A percentile compares a stretch with the other conserved stretches of the same genome.
phyloP scores from a whole-genome alignment of 2,797 vertebrate species.

The Acrossocheilus wenchowensis region DNA sequence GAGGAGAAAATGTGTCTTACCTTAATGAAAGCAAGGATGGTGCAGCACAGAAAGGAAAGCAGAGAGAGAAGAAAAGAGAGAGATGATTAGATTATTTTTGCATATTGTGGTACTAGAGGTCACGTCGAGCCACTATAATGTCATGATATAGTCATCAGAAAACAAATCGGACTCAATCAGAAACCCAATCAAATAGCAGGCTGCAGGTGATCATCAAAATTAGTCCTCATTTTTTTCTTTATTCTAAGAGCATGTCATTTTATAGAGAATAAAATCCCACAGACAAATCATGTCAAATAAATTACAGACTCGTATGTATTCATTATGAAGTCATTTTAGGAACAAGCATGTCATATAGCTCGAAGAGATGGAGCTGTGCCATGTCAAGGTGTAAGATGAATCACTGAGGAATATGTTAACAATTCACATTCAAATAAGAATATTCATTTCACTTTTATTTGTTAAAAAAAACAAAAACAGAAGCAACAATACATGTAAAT shows the following conservation, averaged over 20 bases:
- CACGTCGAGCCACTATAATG: constrained; percentile 34
- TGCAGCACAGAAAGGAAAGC: constrained; percentile 30
- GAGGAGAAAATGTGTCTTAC: constrained; percentile 68
- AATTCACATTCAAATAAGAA: background rate
- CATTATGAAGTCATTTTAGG: background rate
- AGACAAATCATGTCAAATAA: background rate
- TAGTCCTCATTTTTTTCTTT: background rate
- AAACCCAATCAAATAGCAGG: background rate
- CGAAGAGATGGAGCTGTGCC: background rate
- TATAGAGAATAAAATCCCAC: background rate
- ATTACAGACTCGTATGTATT: background rate
- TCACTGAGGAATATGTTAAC: background rate
- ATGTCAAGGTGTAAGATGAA: background rate
- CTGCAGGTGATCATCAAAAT: background rate
- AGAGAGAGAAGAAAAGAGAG: constrained; percentile 32
- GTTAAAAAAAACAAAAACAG: background rate
- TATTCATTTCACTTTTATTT: background rate
- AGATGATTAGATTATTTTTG: constrained; percentile 45
- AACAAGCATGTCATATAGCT: background rate
- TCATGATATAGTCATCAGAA: constrained; percentile 48
- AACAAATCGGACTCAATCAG: background rate
- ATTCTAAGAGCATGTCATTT: background rate
- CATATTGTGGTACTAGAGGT: constrained; percentile 25
- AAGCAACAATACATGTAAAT: background rate
- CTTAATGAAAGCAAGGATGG: constrained; percentile 59